phyloP scores from a whole-genome alignment of 2,888 invertebrate species.

The Aromia moschata region DNA sequence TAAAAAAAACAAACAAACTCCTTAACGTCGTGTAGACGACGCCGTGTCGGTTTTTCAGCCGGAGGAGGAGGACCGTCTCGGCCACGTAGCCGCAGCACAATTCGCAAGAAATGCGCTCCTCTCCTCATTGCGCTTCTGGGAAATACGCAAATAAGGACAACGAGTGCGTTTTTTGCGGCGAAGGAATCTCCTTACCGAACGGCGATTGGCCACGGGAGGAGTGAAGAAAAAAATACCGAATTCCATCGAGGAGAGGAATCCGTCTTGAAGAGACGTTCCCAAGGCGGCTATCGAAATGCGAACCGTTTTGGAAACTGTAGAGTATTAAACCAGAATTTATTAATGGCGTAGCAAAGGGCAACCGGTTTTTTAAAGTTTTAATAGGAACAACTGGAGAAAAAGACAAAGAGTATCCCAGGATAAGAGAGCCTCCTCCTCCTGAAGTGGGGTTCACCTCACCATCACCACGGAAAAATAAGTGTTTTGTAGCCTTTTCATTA shows the following conservation, averaged over 20 bases:
- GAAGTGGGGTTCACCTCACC: too few relatives aligned
- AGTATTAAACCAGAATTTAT: too few relatives aligned
- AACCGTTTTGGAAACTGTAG: too few relatives aligned
- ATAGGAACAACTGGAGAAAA: too few relatives aligned
- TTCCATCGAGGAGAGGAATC: neutral
- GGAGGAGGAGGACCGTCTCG: constrained; percentile 25
- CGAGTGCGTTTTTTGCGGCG: neutral
- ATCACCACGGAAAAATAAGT: too few relatives aligned
- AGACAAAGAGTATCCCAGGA: too few relatives aligned
- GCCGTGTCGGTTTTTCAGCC: constrained; percentile 37
- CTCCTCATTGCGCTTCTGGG: constrained; percentile 12
- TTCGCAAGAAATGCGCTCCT: constrained; percentile 13
- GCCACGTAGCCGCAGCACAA: constrained; percentile 17
- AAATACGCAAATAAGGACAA: constrained; percentile 17
- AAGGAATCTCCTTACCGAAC: neutral
- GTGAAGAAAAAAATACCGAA: constrained; percentile 1
- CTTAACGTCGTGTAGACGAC: constrained; percentile 47
- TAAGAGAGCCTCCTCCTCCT: too few relatives aligned
- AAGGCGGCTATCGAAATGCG: too few relatives aligned
- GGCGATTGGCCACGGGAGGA: neutral
- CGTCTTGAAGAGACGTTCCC: neutral
- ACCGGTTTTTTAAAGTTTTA: too few relatives aligned
- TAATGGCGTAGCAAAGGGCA: too few relatives aligned
- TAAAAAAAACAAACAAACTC: constrained; percentile 50
- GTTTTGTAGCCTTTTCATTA: too few relatives aligned